Percentiles rank a stretch among this genome's conserved stretches.
These are phyloP conservation scores for Zeus faber DNA, from an alignment of 2,113 vertebrate genomes.

Conservation along the genomic window DNA sequence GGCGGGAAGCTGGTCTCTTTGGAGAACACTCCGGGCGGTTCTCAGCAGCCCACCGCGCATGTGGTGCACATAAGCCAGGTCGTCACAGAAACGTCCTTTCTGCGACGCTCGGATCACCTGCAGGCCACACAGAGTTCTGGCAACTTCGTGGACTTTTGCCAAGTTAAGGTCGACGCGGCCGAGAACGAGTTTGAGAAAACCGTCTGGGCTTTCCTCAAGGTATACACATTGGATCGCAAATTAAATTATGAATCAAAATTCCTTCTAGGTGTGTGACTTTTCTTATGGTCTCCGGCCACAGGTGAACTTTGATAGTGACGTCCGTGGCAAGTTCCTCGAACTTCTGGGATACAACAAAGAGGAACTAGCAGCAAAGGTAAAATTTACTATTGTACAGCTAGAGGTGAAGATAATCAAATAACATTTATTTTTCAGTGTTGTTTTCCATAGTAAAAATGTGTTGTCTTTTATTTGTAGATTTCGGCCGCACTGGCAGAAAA, in stretches of 20 bases:
- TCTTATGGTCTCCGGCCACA: slow-evolving; percentile 54
- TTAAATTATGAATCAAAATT: too few species aligned
- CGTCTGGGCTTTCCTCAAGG: slow-evolving; percentile 95
- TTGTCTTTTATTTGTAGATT: slow-evolving; percentile 72
- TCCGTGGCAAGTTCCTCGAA: slow-evolving; percentile 88
- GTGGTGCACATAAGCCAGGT: slow-evolving; percentile 89
- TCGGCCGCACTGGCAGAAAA: slow-evolving; percentile 76
- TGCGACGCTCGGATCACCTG: slow-evolving; percentile 83
- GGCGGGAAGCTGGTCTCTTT: slow-evolving; percentile 92
- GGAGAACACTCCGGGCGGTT: slow-evolving; percentile 73
- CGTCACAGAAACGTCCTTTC: slow-evolving; percentile 86
- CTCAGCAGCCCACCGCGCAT: slow-evolving; percentile 59
- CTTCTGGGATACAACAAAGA: slow-evolving; percentile 92
- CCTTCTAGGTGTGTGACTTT: background rate
- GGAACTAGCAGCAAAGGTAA: slow-evolving; percentile 88
- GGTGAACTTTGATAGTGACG: slow-evolving; percentile 92
- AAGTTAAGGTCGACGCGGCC: slow-evolving; percentile 82
- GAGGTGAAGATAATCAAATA: background rate
- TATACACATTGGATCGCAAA: slow-evolving; percentile 49
- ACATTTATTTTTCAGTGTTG: background rate
- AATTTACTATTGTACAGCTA: background rate
- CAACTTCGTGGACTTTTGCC: slow-evolving; percentile 84
- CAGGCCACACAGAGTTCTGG: slow-evolving; percentile 84
- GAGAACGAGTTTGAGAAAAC: slow-evolving; percentile 88
- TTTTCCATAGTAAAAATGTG: background rate